These are phyloP conservation scores for Celastrina argiolus DNA, from an alignment of 2,888 invertebrate genomes.

Conservation along the genomic window DNA sequence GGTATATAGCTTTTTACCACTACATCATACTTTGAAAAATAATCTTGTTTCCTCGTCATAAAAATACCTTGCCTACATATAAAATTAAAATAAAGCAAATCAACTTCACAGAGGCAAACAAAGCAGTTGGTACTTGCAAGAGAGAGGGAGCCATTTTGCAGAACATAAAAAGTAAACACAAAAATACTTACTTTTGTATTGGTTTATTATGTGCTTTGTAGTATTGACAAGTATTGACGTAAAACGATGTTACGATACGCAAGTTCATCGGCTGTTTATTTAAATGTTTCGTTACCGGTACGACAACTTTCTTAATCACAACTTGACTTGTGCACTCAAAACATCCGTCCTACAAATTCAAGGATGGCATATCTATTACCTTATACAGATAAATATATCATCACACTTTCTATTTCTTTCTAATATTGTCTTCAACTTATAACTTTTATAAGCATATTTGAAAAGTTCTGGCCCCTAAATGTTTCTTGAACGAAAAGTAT, in stretches of 20 bases:
- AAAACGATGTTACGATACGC: slow-evolving; percentile 15
- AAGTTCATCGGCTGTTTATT: slow-evolving; percentile 17
- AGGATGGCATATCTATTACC: neutral
- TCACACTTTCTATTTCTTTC: neutral
- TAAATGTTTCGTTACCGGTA: slow-evolving; percentile 21
- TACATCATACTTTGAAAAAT: neutral
- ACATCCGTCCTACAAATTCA: slow-evolving; percentile 10
- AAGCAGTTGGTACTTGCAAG: neutral
- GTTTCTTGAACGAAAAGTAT: no score
- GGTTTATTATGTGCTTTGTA: no score
- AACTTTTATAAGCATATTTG: neutral
- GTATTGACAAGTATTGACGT: neutral
- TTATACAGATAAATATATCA: neutral
- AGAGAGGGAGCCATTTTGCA: neutral
- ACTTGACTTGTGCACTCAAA: slow-evolving; percentile 11
- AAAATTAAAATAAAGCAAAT: neutral
- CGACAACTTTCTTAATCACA: slow-evolving; percentile 19
- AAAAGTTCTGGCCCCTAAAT: no score
- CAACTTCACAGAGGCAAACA: neutral
- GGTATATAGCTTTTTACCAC: neutral
- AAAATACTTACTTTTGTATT: no score
- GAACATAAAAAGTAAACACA: neutral
- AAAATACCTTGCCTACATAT: neutral
- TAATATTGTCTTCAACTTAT: neutral
- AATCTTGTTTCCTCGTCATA: neutral